A percentile compares a stretch with the other conserved stretches of the same genome.
These are phyloP conservation scores for Ophthalmolycus amberensis DNA, from an alignment of 2,113 vertebrate genomes.

Conservation along the genomic window DNA sequence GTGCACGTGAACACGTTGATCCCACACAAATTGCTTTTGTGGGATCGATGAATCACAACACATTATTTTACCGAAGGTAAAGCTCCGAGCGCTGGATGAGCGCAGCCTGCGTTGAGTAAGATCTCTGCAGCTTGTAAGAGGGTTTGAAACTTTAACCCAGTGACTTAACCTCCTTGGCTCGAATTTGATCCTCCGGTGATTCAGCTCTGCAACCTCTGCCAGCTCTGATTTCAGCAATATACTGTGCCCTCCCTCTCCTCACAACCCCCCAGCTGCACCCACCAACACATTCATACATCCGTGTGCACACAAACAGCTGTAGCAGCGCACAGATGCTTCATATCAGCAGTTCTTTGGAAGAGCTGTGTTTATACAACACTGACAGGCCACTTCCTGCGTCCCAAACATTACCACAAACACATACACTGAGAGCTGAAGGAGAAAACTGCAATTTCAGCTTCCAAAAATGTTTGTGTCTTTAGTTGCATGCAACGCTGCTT, in stretches of 20 bases:
- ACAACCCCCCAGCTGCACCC: conserved; percentile 28
- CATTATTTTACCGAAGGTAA: no score
- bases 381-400: conserved; percentile 79
- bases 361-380: conserved; percentile 75
- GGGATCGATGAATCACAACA: no score
- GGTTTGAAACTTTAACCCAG: conserved; percentile 78
- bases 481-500: conserved; percentile 19
- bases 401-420: conserved; percentile 57
- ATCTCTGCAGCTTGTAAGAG: conserved; percentile 54
- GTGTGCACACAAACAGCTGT: conserved; percentile 59
- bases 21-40: no score
- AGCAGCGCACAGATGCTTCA: conserved; percentile 76
- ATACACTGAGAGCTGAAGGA: conserved; percentile 15
- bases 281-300: conserved; percentile 36
- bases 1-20: no score
- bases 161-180: conserved; percentile 74
- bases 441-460: conserved; percentile 12
- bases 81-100: no score
- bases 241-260: conserved; percentile 20
- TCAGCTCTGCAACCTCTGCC: conserved; percentile 56
- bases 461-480: conserved; percentile 30
- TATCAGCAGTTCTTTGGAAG: conserved; percentile 72
- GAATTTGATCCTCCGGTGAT: conserved; percentile 68
- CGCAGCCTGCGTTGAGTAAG: conserved; percentile 14
- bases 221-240: conserved; percentile 65